Evolutionary conservation across 2,113 vertebrate species (phyloP), one percentile per base, ranked within the genome.

Genomic region (Myrmophylax atrothorax): DNA sequence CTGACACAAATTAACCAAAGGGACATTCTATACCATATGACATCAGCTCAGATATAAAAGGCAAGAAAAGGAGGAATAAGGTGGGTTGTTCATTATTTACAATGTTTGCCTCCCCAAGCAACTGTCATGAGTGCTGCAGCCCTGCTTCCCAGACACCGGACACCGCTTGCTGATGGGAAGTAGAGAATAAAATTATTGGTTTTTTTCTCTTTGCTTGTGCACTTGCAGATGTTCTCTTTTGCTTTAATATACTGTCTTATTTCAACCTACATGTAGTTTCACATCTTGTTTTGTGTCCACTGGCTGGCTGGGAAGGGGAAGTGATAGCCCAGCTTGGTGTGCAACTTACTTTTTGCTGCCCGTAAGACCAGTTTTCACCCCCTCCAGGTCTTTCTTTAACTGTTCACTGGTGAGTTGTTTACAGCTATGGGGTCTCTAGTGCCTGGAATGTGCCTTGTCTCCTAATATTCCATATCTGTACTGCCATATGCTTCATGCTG

Each of bases 221-320:
- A 29, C 0, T 1, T 0, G 1, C 73, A 75, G 37, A 59, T 13
- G 35, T 75, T 8, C 2, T 1, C 33, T 76, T 60, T 60, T 76
- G 44, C 26, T 76, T 76, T 11, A 60, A 12, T 18, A 76, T 38
- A 76, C n/a, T 49, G 44, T n/a, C 20, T 60, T 37, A 38, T 60
- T 26, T 49, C 5, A 14, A 49, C 44, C 26, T 31, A 14, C 2
- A 6, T 38, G 20, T 24, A 49, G 14, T 49, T 49, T 76, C 49
- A n/a, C 56, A 47, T 20, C 42, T 31, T 47, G 60, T 76, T 76
- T 60, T 49, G 26, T 49, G 11, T 31, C n/a, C 20, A 9, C n/a
- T 60, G 20, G 49, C 9, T 28, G 38, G 20, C 16, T 49, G 56
- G 56, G 12, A 62, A 49, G 23, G 28, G 56, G 5, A 20, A 38